Conservation (phyloP, 2,113 vertebrate genomes). For the Oriolus oriolus region DNA sequence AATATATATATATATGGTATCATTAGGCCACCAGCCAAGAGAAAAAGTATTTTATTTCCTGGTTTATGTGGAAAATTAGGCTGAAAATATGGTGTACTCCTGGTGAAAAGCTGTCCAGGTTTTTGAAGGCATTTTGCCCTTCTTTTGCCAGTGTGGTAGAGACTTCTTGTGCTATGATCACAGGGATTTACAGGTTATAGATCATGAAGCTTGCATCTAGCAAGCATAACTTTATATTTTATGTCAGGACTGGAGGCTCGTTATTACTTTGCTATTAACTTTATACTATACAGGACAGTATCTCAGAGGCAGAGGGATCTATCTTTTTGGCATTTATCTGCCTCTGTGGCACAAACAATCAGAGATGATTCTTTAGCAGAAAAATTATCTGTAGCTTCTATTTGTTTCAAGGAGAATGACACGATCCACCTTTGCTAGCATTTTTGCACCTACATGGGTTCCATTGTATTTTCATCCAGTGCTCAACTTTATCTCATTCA, state of each 20-base stretch:
- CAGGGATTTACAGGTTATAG: conserved; percentile 56
- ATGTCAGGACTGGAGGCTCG: conserved; percentile 74
- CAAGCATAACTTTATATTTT: conserved; percentile 77
- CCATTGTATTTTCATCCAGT: conserved; percentile 25
- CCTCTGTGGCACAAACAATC: conserved; percentile 75
- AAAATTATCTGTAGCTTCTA: conserved; percentile 66
- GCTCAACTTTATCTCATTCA: not conserved
- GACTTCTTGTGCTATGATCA: not conserved
- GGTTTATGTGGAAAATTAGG: not conserved
- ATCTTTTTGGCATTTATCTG: conserved; percentile 77
- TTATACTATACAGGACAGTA: conserved; percentile 73
- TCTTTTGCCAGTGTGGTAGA: not conserved
- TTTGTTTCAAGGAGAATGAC: conserved; percentile 63
- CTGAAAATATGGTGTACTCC: not conserved
- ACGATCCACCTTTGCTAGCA: conserved; percentile 45
- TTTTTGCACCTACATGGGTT: not conserved
- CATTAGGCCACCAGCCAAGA: not conserved
- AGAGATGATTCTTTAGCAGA: conserved; percentile 73
- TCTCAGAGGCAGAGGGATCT: conserved; percentile 73
- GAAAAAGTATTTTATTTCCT: not conserved
- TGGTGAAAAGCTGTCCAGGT: not conserved
- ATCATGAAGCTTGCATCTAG: conserved; percentile 63
- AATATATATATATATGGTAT: not conserved
- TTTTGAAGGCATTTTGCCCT: not conserved
- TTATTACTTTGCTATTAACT: conserved; percentile 79